Conservation (phyloP, 1,140 invertebrate species). For the Cyclina sinensis region DNA sequence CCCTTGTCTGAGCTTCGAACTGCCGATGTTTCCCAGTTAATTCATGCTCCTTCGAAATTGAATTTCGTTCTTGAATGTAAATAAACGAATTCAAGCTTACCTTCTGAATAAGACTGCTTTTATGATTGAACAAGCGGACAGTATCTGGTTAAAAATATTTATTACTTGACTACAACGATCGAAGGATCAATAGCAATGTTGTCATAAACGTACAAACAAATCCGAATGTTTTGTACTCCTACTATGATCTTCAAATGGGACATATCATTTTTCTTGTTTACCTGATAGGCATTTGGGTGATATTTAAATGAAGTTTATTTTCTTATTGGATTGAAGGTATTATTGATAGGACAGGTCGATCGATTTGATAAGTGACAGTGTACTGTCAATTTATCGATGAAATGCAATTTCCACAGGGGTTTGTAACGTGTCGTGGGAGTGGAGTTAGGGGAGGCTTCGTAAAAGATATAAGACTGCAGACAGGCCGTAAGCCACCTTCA, state of each 20-base stretch:
- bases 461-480: too few relatives aligned
- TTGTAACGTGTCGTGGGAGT: too few relatives aligned
- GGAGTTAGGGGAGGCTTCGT: too few relatives aligned
- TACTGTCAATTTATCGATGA: constrained; percentile 8
- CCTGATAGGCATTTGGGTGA: background rate
- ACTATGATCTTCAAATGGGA: background rate
- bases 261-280: background rate
- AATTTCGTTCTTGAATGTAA: too few relatives aligned
- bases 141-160: too few relatives aligned
- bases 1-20: too few relatives aligned
- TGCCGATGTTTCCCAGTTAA: too few relatives aligned
- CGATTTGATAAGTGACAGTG: constrained; percentile 32
- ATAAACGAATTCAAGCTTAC: too few relatives aligned
- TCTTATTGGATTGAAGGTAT: constrained; percentile 33
- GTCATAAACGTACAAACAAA: background rate
- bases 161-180: background rate
- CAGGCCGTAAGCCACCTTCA: too few relatives aligned
- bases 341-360: constrained; percentile 1
- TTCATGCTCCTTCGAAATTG: too few relatives aligned
- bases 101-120: too few relatives aligned
- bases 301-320: constrained; percentile 39
- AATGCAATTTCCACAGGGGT: background rate
- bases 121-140: too few relatives aligned
- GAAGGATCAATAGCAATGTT: background rate
- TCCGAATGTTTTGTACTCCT: background rate